Evolutionary conservation across 2,888 invertebrate species (phyloP), one percentile per base, ranked within the genome.

Genomic region (Drosophila infuscata): DNA sequence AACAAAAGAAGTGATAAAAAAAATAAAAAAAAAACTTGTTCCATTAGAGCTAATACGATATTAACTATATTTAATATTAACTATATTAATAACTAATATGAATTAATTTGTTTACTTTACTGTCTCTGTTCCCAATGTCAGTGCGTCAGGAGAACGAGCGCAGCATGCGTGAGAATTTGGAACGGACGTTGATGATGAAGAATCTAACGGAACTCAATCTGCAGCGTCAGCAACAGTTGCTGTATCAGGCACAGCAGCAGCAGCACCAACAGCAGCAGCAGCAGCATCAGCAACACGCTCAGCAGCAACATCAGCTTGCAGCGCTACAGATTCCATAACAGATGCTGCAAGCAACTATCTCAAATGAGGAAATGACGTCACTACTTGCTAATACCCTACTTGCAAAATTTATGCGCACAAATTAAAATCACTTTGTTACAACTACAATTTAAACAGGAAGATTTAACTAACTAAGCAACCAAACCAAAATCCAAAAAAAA

Each of bases 121-220:
- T 83, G 74, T 92, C 79, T 92, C 79, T 89, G 11, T 48, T 33
- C 94, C 94, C 95, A 62, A 25, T 36, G 46, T 84, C 95, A 97
- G 97, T 97, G 93, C 96, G 97, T 89, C 96, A 96, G 94, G 97
- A 97, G 94, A 97, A 97, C 94, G 97, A 97, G 94, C 96, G 97
- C 94, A 94, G 97, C 94, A 95, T 97, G 94, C 95, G 95, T 93
- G 97, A 97, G 94, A 96, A 96, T 88, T 94, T 96, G 93, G 96
- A 96, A 73, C 91, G 93, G 59, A 92, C 91, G 46, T 83, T 92
- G 70, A 92, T 92, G 84, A 91, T 91, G 81, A 93, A 92, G 84
- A 93, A 93, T 77, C 91, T 91, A 46, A 93, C 93, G 52, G 93
- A 93, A 74, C 71, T 89, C 71, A 80, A 79, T 66, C 74, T 76